phyloP scores from a whole-genome alignment of 1,140 invertebrate genomes.

The Nilaparvata lugens region DNA sequence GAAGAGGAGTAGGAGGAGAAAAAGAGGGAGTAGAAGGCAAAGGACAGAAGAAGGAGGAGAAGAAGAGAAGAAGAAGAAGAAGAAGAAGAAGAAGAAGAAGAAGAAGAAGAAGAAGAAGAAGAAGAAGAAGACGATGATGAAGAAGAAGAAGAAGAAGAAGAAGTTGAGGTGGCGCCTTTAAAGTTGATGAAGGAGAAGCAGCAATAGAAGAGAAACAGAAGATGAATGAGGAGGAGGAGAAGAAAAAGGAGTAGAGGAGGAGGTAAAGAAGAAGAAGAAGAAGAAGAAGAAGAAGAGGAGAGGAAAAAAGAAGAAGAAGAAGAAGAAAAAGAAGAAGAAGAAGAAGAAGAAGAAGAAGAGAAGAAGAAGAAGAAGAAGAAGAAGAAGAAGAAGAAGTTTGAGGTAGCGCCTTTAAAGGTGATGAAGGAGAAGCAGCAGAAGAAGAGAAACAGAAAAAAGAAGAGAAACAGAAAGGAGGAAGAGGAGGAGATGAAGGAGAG shows the following conservation, averaged over 20 bases:
- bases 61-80: background rate
- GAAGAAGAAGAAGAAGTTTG: background rate
- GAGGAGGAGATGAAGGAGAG: background rate
- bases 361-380: background rate
- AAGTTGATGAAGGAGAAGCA: background rate
- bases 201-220: background rate
- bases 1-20: background rate
- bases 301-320: background rate
- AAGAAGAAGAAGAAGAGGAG: background rate
- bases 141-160: background rate
- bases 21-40: background rate
- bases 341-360: background rate
- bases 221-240: background rate
- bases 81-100: background rate
- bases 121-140: conserved; percentile 1
- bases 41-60: too few species aligned
- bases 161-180: background rate
- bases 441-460: background rate
- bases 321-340: background rate
- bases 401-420: background rate
- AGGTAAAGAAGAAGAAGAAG: too few species aligned
- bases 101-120: background rate
- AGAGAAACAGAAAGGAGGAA: background rate
- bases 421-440: background rate
- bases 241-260: background rate